phyloP scores from a whole-genome alignment of 1,140 invertebrate species.

The Apis cerana region DNA sequence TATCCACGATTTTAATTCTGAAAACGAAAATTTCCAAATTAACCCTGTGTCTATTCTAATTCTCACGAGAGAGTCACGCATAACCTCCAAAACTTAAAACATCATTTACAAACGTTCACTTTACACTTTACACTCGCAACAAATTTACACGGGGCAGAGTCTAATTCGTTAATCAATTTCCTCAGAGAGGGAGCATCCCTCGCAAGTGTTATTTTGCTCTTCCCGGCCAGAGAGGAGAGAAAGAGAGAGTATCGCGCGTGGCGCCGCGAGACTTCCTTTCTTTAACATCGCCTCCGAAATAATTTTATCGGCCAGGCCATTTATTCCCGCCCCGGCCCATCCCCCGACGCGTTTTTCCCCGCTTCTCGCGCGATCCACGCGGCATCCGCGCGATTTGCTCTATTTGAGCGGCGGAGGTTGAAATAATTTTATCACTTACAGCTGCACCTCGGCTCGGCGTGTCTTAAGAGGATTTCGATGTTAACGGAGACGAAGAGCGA shows the following conservation, averaged over 20 bases:
- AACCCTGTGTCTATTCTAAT: too few species aligned
- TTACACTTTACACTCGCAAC: neutral
- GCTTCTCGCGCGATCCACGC: neutral
- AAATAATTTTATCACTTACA: conserved; percentile 70
- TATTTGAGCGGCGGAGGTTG: conserved; percentile 59
- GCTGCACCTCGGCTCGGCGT: conserved; percentile 47
- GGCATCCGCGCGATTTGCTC: conserved; percentile 44
- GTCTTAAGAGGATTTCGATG: conserved; percentile 65
- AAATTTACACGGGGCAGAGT: neutral
- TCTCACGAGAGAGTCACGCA: too few species aligned
- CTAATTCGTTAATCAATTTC: neutral
- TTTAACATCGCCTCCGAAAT: conserved; percentile 34
- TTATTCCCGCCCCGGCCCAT: conserved; percentile 40
- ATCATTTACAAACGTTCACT: neutral
- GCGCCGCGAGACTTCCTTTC: conserved; percentile 40
- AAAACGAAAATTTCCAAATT: too few species aligned
- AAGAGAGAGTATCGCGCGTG: neutral
- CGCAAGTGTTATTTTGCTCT: conserved; percentile 9
- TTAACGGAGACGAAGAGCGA: conserved; percentile 66
- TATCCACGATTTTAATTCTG: too few species aligned
- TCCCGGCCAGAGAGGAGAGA: neutral
- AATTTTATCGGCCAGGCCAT: conserved; percentile 57
- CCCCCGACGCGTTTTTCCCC: conserved; percentile 41
- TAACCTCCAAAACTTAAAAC: neutral
- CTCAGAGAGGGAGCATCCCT: too few species aligned